These are phyloP conservation scores for Ladona fulva DNA, from an alignment of 1,140 invertebrate genomes.

Conservation along the genomic window DNA sequence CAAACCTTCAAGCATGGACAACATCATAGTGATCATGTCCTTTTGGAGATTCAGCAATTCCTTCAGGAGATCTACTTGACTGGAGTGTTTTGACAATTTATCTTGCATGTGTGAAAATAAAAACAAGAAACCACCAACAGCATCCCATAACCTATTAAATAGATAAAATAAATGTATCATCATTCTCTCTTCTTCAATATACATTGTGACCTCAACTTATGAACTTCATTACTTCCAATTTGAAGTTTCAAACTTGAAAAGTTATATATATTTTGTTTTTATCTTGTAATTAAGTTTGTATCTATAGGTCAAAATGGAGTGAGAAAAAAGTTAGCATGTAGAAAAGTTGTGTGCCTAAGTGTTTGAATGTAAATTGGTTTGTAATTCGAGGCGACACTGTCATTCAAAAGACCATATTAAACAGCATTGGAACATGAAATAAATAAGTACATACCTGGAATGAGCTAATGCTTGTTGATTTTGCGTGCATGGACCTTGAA, in stretches of 20 bases:
- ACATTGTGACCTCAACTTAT: too few relatives aligned
- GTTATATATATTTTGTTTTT: conserved; percentile 13
- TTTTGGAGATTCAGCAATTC: conserved; percentile 98
- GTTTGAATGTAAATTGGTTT: too few relatives aligned
- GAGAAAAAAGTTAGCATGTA: too few relatives aligned
- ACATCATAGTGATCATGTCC: conserved; percentile 99
- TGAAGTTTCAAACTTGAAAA: conserved; percentile 16
- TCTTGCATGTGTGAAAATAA: conserved; percentile 99
- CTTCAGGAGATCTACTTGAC: conserved; percentile 94
- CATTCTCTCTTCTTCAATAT: too few relatives aligned
- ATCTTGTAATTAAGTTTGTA: too few relatives aligned
- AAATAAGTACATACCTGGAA: conserved; percentile 49
- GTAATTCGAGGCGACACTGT: too few relatives aligned
- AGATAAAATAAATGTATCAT: too few relatives aligned
- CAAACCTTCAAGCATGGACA: conserved; percentile 97
- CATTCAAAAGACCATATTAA: too few relatives aligned
- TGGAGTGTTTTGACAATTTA: conserved; percentile 95
- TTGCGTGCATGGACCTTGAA: conserved; percentile 96
- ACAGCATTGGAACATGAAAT: conserved; percentile 3
- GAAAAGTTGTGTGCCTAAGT: too few relatives aligned
- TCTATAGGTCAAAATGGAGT: too few relatives aligned
- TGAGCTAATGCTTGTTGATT: conserved; percentile 99
- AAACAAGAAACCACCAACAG: conserved; percentile 98
- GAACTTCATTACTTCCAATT: conserved; percentile 23
- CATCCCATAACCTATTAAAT: conserved; percentile 93